phyloP scores from a whole-genome alignment of 2,113 vertebrate genomes.

The Myotis lucifugus region DNA sequence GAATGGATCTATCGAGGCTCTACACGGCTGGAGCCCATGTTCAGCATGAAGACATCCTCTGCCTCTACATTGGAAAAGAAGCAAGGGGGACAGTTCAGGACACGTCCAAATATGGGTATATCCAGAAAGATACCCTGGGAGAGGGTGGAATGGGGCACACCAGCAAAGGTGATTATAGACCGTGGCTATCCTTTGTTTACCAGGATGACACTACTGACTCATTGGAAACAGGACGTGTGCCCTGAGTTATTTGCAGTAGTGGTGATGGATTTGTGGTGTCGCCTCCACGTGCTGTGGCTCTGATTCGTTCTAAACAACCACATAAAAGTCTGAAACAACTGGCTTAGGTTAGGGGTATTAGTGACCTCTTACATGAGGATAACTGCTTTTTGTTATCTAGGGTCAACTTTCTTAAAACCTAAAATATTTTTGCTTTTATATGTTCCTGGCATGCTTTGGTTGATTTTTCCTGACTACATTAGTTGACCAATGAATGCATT shows the following conservation, averaged over 20 bases:
- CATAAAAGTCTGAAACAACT: neutral
- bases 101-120: constrained; percentile 95
- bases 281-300: neutral
- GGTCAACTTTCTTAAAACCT: neutral
- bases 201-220: neutral
- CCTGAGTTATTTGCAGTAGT: neutral
- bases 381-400: neutral
- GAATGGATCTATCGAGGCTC: constrained; percentile 99
- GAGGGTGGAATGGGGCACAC: neutral
- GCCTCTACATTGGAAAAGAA: constrained; percentile 96
- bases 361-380: neutral
- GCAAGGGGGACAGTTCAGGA: constrained; percentile 92
- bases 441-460: neutral
- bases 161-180: neutral
- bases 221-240: neutral
- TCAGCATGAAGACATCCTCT: constrained; percentile 96
- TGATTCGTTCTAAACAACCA: neutral
- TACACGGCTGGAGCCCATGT: constrained; percentile 97
- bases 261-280: neutral
- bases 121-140: neutral
- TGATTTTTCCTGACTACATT: neutral
- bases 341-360: neutral
- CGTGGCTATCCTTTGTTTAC: neutral
- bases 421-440: neutral
- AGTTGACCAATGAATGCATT: neutral